A percentile compares a stretch with the other conserved stretches of the same genome.
Evolutionary conservation across 2,113 vertebrate species (phyloP).

Genomic region (Lepisosteus osseus): DNA sequence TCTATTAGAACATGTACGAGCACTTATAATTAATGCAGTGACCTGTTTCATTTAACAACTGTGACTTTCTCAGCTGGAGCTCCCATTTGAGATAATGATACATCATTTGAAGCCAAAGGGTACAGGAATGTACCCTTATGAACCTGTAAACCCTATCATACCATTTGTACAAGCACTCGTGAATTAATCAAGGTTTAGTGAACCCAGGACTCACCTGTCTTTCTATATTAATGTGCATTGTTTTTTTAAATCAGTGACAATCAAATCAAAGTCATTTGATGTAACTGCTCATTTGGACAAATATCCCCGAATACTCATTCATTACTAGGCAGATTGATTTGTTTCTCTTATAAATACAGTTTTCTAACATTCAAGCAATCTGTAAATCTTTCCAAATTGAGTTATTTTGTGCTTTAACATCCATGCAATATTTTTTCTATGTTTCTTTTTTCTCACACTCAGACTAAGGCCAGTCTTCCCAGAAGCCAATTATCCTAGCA

Average conservation of each 20-base stretch:
- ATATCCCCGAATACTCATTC: too few relatives aligned
- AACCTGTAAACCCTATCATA: not conserved
- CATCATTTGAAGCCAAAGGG: conserved; percentile 12
- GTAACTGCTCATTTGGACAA: too few relatives aligned
- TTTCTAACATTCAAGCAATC: too few relatives aligned
- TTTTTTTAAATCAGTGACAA: not conserved
- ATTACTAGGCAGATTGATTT: too few relatives aligned
- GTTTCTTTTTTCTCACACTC: too few relatives aligned
- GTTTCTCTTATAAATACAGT: too few relatives aligned
- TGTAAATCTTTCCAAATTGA: too few relatives aligned
- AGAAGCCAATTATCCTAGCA: too few relatives aligned
- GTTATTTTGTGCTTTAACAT: too few relatives aligned
- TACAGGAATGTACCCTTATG: not conserved
- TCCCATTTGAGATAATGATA: conserved; percentile 8
- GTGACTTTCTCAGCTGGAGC: conserved; percentile 41
- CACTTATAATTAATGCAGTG: conserved; percentile 53
- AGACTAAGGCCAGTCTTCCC: too few relatives aligned
- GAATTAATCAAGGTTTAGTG: conserved; percentile 12
- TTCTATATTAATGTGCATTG: not conserved
- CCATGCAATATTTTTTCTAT: too few relatives aligned
- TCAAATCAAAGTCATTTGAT: not conserved
- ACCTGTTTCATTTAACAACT: conserved; percentile 52
- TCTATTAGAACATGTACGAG: conserved; percentile 51
- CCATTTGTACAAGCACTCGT: not conserved
- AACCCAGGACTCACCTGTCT: not conserved